Evolutionary conservation across 2,113 vertebrate species (phyloP), one percentile per base, ranked within the genome.

Genomic region (Vulpes lagopus): DNA sequence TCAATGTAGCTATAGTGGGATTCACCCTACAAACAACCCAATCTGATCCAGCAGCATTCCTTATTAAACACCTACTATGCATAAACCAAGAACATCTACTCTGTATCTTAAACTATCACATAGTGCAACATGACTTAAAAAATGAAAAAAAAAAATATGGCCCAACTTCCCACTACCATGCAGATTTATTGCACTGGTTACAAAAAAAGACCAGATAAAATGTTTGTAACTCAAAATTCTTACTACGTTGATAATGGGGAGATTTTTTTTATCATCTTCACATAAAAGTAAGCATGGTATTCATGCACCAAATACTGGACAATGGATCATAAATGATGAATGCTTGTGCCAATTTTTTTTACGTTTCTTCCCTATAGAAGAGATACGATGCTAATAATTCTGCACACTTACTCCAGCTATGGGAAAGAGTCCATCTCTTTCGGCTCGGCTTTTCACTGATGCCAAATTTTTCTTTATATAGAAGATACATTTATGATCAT

Each of bases 211-310:
- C 30, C 7, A 71, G 59, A 64, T 57, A 88, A 64, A 8, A 85
- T 67, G 16, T 60, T 67, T 43, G 94, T 59, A 93, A 71, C 27
- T 85, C 53, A 89, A 85, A 94, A 87, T 78, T 93, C 81, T 73
- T 93, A 12, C 35, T 94, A 53, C 25, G 53, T 49, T 65, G 14
- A 60, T 55, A 55, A 30, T n/a, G 64, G 43, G 23, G 12, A 79
- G 27, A 19, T 71, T 87, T 43, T 43, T 43, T 43, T 71, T 76
- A 14, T 38, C 2, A 83, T 74, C 17, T 1, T 92, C 35, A 92
- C 1, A 35, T 71, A 35, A 89, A 93, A 60, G 2, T 49, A 81
- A 91, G 27, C 7, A 27, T 35, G 2, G 23, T 20, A 65, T 22
- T 80, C 67, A 11, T 23, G 14, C 3, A 80, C 49, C 57, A 80